Conservation (phyloP, 2,113 vertebrate species). For the Anoplopoma fimbria region DNA sequence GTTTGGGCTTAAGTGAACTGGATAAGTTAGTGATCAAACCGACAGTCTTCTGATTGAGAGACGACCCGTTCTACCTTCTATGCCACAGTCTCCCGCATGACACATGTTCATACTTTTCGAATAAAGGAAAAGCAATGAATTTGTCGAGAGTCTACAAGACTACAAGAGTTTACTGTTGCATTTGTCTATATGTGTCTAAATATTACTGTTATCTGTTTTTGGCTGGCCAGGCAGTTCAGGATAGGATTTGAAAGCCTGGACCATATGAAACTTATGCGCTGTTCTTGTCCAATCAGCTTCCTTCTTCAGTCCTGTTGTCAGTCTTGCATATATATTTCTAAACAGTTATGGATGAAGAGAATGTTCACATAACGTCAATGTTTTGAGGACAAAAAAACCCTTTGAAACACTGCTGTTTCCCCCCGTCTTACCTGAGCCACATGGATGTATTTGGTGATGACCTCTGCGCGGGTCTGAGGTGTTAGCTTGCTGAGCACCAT, state of each 20-base stretch:
- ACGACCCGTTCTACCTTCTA: too few relatives aligned
- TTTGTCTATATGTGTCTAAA: too few relatives aligned
- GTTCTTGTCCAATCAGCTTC: background rate
- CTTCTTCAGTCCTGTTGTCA: background rate
- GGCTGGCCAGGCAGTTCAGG: background rate
- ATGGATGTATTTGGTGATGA: conserved; percentile 98
- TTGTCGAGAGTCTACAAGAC: too few relatives aligned
- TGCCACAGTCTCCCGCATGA: too few relatives aligned
- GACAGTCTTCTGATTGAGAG: too few relatives aligned
- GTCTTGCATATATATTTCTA: background rate
- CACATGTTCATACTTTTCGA: background rate
- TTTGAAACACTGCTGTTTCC: background rate
- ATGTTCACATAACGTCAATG: background rate
- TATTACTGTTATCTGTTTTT: background rate
- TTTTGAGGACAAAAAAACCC: background rate
- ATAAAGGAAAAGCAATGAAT: background rate
- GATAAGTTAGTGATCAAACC: too few relatives aligned
- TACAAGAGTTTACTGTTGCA: background rate
- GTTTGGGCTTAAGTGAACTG: too few relatives aligned
- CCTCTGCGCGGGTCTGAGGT: conserved; percentile 93
- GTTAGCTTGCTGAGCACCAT: conserved; percentile 99
- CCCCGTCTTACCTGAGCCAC: conserved; percentile 90
- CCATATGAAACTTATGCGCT: background rate
- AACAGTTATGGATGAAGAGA: background rate
- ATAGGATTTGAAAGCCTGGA: background rate